Percentiles rank a stretch among this genome's conserved stretches.
phyloP scores from a whole-genome alignment of 2,113 vertebrate genomes.

The Clarias gariepinus region DNA sequence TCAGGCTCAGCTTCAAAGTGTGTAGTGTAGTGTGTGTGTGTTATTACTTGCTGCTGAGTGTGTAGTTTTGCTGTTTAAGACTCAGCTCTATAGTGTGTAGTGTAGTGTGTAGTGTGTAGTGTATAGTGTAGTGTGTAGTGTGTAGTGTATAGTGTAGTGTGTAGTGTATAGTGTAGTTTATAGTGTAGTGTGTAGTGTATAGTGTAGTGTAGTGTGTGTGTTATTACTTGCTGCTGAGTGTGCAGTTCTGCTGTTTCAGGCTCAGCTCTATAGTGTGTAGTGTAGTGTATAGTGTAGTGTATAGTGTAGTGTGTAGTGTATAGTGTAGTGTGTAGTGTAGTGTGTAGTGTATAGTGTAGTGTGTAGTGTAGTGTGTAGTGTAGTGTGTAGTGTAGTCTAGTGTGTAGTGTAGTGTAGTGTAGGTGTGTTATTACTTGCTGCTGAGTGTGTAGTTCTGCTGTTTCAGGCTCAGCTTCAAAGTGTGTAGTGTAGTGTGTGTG shows the following conservation, averaged over 20 bases:
- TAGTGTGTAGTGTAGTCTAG: too few species aligned
- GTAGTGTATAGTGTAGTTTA: background rate
- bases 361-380: too few species aligned
- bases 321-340: background rate
- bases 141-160: background rate
- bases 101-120: background rate
- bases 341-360: too few species aligned
- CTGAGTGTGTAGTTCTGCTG: slow-evolving; percentile 79
- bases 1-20: slow-evolving; percentile 83
- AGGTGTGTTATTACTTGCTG: slow-evolving; percentile 78
- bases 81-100: too few species aligned
- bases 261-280: background rate
- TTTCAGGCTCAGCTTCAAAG: slow-evolving; percentile 83
- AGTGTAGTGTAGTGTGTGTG: slow-evolving; percentile 4
- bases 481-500: background rate
- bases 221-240: background rate
- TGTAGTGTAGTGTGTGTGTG: slow-evolving; percentile 2
- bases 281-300: too few species aligned
- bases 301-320: background rate
- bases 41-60: background rate
- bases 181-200: background rate
- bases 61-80: background rate
- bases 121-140: background rate
- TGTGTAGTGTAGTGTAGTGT: too few species aligned
- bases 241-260: background rate